phyloP scores from a whole-genome alignment of 2,888 invertebrate species.

The Bombylius discolor region DNA sequence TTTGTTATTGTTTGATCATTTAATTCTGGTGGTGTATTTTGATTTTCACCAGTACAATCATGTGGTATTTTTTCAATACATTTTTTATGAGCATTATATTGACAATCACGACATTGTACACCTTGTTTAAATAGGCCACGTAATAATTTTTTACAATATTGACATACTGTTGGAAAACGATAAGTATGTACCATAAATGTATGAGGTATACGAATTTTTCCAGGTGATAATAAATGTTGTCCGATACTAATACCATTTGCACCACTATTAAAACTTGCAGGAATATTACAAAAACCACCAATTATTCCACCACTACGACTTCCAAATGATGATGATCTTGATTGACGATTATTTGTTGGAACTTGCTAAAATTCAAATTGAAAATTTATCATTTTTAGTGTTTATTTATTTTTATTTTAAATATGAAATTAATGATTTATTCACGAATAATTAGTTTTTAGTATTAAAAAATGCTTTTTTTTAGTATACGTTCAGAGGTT shows the following conservation, averaged over 20 bases:
- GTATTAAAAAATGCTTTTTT: too few species aligned
- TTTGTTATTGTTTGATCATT: slow-evolving; percentile 23
- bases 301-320: slow-evolving; percentile 39
- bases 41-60: slow-evolving; percentile 73
- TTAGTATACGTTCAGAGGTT: too few species aligned
- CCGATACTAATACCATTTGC: neutral
- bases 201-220: slow-evolving; percentile 69
- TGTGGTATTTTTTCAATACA: slow-evolving; percentile 81
- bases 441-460: too few species aligned
- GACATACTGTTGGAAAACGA: slow-evolving; percentile 92
- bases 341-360: slow-evolving; percentile 41
- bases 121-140: slow-evolving; percentile 94
- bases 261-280: neutral
- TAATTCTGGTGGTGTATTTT: slow-evolving; percentile 34
- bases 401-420: too few species aligned
- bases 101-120: slow-evolving; percentile 92
- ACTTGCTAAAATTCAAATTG: slow-evolving; percentile 24
- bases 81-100: slow-evolving; percentile 91
- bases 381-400: neutral
- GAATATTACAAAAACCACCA: neutral
- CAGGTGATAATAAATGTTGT: slow-evolving; percentile 8
- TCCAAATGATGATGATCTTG: slow-evolving; percentile 56
- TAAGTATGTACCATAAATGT: slow-evolving; percentile 95
- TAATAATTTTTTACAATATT: slow-evolving; percentile 88
- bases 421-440: too few species aligned